A percentile compares a stretch with the other conserved stretches of the same genome.
These are phyloP conservation scores for Platypus cylindrus DNA, from an alignment of 2,888 invertebrate species.

Conservation along the genomic window DNA sequence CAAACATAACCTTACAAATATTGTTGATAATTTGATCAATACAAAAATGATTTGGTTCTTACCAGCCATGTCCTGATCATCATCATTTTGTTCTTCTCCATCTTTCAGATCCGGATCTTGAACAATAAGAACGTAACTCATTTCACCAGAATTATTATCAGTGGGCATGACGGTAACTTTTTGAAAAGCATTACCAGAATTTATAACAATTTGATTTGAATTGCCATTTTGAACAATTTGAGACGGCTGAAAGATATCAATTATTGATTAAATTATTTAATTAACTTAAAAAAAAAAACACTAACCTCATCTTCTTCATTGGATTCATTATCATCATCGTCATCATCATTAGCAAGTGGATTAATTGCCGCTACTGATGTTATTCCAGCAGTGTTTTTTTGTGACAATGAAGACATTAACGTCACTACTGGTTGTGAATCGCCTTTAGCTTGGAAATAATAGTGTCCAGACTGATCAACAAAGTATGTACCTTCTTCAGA, in stretches of 20 bases:
- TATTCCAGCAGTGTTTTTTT: slow-evolving; percentile 26
- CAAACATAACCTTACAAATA: no score
- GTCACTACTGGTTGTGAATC: slow-evolving; percentile 52
- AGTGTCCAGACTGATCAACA: slow-evolving; percentile 69
- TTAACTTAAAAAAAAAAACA: slow-evolving; percentile 1
- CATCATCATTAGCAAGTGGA: slow-evolving; percentile 36
- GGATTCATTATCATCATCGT: slow-evolving; percentile 35
- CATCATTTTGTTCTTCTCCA: slow-evolving; percentile 38
- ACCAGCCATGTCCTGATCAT: slow-evolving; percentile 42
- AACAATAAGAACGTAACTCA: slow-evolving; percentile 80
- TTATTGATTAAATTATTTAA: no score
- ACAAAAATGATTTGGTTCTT: no score
- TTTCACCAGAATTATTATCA: slow-evolving; percentile 61
- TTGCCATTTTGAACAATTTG: slow-evolving; percentile 9
- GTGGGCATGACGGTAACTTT: slow-evolving; percentile 77
- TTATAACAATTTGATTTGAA: slow-evolving; percentile 39
- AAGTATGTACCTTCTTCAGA: slow-evolving; percentile 61
- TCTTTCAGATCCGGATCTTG: slow-evolving; percentile 44
- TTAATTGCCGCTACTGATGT: no score
- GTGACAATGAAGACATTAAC: slow-evolving; percentile 39
- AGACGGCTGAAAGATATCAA: not conserved
- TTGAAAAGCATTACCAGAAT: slow-evolving; percentile 55
- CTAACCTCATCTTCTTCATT: slow-evolving; percentile 24
- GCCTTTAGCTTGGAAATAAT: slow-evolving; percentile 65
- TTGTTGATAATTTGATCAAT: no score